Evolutionary conservation across 2,888 invertebrate species (phyloP), one percentile per base, ranked within the genome.

Genomic region (Endotricha flammealis): DNA sequence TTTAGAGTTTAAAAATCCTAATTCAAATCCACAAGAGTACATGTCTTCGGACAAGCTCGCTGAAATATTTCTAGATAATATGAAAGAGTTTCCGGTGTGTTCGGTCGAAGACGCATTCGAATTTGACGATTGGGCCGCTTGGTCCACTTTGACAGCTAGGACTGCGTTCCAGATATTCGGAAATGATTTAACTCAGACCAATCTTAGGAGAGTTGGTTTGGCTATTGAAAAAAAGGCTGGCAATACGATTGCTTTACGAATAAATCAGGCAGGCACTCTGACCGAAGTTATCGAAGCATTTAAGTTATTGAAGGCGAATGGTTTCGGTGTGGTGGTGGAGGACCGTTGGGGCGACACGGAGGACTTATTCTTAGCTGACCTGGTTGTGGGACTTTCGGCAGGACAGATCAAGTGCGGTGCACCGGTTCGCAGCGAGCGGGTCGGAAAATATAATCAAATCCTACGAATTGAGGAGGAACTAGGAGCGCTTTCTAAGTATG

Each of bases 351-450:
- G 99, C 34, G 99, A 99, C 77, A 99, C 99, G 32, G 98, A 98
- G 69, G 99, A 99, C 71, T 93, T 97, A 9, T 98, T 98, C 86
- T 94, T 99, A 66, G 97, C 98, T 44, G 99, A 99, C 75, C 87
- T 99, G 61, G 99, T 98, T 7, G 99, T 99, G 28, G 99, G 99
- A 32, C 88, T 99, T 29, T 95, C 97, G 36, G 98, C 98, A 22
- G 99, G 99, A 43, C 99, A 99, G 88, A 93, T 99, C 57, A 99
- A 98, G 80, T 98, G 98, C 44, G 99, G 99, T 12, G 99, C 97
- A 12, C 99, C 99, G 2, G 97, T 96, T 77, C 93, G 99, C 41
- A 94, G 97, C 3, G 99, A 99, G 77, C 92, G 98, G 61, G 87
- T 97, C 57, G 96, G 96, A 42, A 99, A 99, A 73, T 99, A 99